Evolutionary conservation across 1,140 invertebrate genomes (phyloP).

Genomic region (Trichoplusia ni): DNA sequence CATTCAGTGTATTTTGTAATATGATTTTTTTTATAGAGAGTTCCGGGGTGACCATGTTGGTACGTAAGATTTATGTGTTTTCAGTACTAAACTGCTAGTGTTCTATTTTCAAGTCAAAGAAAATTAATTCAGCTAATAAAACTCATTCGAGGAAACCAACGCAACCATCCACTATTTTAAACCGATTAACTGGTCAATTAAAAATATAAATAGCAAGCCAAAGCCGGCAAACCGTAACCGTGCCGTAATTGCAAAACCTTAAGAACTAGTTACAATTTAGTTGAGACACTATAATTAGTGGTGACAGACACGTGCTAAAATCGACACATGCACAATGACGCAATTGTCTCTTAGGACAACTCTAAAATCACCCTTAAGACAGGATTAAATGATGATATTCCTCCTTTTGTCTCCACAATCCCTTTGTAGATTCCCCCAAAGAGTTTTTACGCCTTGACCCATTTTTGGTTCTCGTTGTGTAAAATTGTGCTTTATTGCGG

Average conservation of each 20-base stretch:
- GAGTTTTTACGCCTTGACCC: neutral
- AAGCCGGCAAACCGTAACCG: neutral
- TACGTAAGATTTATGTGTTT: no score
- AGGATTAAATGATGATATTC: neutral
- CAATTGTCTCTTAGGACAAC: slow-evolving; percentile 29
- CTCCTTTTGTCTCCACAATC: neutral
- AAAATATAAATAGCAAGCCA: neutral
- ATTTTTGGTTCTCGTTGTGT: neutral
- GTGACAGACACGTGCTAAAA: slow-evolving; percentile 49
- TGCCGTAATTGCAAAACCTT: slow-evolving; percentile 23
- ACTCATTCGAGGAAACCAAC: no score
- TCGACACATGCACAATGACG: slow-evolving; percentile 51
- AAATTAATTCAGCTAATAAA: no score
- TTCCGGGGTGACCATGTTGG: no score
- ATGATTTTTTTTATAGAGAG: no score
- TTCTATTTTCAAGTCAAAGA: no score
- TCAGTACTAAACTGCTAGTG: no score
- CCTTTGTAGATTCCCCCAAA: neutral
- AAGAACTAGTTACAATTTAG: slow-evolving; percentile 29
- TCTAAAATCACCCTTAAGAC: neutral
- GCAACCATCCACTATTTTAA: neutral
- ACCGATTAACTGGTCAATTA: neutral
- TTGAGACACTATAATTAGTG: slow-evolving; percentile 52
- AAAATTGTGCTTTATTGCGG: slow-evolving; percentile 14
- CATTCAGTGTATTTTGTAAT: no score